Base-by-base conservation (phyloP, 2,113 vertebrate species). In the Pampusana beccarii region DNA sequence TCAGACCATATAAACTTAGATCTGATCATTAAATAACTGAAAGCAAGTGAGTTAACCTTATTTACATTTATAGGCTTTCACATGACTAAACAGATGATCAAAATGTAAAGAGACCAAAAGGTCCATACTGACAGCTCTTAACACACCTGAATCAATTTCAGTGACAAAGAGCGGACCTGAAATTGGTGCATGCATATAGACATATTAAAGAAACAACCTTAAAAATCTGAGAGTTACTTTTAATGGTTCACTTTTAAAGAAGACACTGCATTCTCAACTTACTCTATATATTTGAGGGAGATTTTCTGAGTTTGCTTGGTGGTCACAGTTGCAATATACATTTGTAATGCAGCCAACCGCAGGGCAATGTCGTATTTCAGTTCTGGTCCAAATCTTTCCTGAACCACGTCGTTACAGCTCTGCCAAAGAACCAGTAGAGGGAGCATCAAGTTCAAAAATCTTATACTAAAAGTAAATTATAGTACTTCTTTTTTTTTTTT, bases 201-300 rank as follows among this genome's bases (percentile, higher is more conserved):
- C 3, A 50, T 16, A 51, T 33, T 62, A 81, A 90, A 86, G 77
- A 65, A 91, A 48, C 20, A 75, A 73, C 25, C 13, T n/a, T 70
- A 54, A 75, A 74, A 58, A 84, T 33, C 50, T 66, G 10, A 1
- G 5, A 81, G 29, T 48, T 69, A 51, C 36, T 60, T 16, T 10
- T 48, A 33, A 71, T 0, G 1, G 57, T 88, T 69, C 62, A 77
- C 14, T 92, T 94, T 53, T 23, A 36, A 82, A 84, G 71, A 60
- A 58, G 1, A 74, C 2, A 16, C 13, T 44, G 16, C 25, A 79
- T 72, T 62, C 25, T 83, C 80, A 95, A 99, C 99, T 99, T 98
- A 99, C 99, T 99, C 99, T 66, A 99, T 99, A 86, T 99, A 99
- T 93, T 99, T 99, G 80, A 99, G 98, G 16, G 99, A 99, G 95